Evolutionary conservation across 2,888 invertebrate genomes (phyloP).

Genomic region (Drosophila robusta): DNA sequence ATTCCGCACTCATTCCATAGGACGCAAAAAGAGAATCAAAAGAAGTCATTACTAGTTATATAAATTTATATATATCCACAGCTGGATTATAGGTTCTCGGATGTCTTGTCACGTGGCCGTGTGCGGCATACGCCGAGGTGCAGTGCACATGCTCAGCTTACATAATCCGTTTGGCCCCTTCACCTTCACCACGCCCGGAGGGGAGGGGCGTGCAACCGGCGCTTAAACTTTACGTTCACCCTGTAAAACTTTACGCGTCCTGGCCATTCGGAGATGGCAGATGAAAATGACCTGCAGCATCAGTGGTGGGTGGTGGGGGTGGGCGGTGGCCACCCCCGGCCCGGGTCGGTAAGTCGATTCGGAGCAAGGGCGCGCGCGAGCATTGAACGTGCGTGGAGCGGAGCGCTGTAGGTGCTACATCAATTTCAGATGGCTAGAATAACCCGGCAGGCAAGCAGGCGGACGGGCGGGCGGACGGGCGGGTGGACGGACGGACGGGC

Average conservation of each 20-base stretch:
- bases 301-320: constrained; percentile 8
- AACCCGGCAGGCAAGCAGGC: constrained; percentile 32
- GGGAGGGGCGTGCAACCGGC: constrained; percentile 58
- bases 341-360: constrained; percentile 35
- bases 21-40: neutral
- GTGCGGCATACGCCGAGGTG: constrained; percentile 18
- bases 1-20: too few species aligned
- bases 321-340: too few species aligned
- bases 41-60: neutral
- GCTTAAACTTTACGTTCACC: constrained; percentile 72
- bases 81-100: constrained; percentile 19
- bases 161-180: constrained; percentile 42
- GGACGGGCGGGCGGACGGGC: constrained; percentile 1
- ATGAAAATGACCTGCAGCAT: constrained; percentile 63
- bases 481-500: constrained; percentile 5
- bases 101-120: constrained; percentile 28
- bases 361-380: constrained; percentile 38
- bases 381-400: constrained; percentile 68
- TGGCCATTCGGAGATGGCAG: constrained; percentile 35
- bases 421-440: constrained; percentile 71
- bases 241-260: constrained; percentile 74
- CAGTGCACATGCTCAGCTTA: constrained; percentile 50
- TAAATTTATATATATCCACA: neutral
- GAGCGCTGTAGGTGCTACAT: constrained; percentile 75
- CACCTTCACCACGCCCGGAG: constrained; percentile 15